These are phyloP conservation scores for Hirtodrosophila histrioides DNA, from an alignment of 2,888 invertebrate genomes.

Conservation along the genomic window DNA sequence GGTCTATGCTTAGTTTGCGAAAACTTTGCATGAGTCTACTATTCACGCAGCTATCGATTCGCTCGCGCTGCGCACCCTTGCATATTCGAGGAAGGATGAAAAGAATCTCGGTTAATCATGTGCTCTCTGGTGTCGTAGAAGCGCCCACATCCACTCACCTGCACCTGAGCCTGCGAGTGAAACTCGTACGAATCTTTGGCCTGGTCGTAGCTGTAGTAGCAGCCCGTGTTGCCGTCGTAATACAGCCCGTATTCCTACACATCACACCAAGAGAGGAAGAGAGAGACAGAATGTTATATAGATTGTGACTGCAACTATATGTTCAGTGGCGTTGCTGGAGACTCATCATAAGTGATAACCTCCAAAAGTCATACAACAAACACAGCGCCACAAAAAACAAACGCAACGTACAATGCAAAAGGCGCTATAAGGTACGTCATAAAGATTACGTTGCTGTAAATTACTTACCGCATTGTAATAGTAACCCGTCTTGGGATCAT, in stretches of 20 bases:
- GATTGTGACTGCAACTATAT: slow-evolving; percentile 4
- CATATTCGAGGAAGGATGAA: slow-evolving; percentile 55
- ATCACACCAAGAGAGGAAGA: slow-evolving; percentile 53
- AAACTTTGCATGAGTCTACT: slow-evolving; percentile 83
- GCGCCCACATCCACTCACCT: slow-evolving; percentile 61
- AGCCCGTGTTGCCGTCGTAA: slow-evolving; percentile 93
- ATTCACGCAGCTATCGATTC: slow-evolving; percentile 77
- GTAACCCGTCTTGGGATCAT: slow-evolving; percentile 94
- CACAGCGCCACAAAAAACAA: not conserved
- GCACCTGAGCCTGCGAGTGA: slow-evolving; percentile 90
- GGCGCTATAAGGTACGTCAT: slow-evolving; percentile 43
- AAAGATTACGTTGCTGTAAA: slow-evolving; percentile 62
- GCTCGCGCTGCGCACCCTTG: slow-evolving; percentile 55
- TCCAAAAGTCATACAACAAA: slow-evolving; percentile 41
- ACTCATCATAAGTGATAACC: slow-evolving; percentile 55
- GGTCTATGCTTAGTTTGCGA: slow-evolving; percentile 85
- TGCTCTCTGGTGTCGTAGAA: not conserved
- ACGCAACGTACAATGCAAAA: slow-evolving; percentile 18
- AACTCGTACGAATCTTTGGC: slow-evolving; percentile 90
- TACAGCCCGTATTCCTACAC: slow-evolving; percentile 92
- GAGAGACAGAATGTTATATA: slow-evolving; percentile 3
- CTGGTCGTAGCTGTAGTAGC: slow-evolving; percentile 93
- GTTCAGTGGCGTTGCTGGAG: slow-evolving; percentile 32
- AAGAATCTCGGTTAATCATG: slow-evolving; percentile 49
- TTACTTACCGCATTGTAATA: slow-evolving; percentile 93